Percentiles rank a stretch among this genome's conserved stretches.
These are phyloP conservation scores for Drepanosiphum platanoidis DNA, from an alignment of 2,888 invertebrate genomes.

Conservation along the genomic window DNA sequence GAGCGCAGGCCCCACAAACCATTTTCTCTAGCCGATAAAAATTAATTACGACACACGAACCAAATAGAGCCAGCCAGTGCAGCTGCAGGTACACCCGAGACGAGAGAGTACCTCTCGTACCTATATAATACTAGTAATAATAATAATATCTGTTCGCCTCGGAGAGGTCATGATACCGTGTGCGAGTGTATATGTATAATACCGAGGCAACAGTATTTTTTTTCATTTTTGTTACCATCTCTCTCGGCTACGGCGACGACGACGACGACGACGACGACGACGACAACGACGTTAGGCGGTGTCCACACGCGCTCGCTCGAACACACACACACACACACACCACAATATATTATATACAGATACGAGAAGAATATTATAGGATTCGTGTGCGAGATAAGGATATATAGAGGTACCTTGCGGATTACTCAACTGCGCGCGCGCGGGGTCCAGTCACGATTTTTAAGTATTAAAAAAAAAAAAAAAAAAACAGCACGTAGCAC, in stretches of 20 bases:
- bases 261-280: neutral
- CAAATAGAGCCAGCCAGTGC: neutral
- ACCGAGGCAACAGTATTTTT: neutral
- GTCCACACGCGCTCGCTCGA: neutral
- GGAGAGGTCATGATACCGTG: constrained; percentile 17
- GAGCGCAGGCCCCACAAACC: neutral
- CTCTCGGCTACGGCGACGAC: neutral
- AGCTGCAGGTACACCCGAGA: too few species aligned
- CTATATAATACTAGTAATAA: constrained; percentile 17
- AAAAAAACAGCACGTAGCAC: constrained; percentile 40
- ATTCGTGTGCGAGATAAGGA: constrained; percentile 43
- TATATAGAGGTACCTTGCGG: constrained; percentile 22
- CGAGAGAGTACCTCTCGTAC: constrained; percentile 19
- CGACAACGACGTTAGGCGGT: neutral
- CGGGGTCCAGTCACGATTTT: constrained; percentile 59
- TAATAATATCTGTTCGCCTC: constrained; percentile 20
- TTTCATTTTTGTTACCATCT: constrained; percentile 15
- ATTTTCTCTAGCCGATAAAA: neutral
- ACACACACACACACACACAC: too few species aligned
- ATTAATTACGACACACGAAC: neutral
- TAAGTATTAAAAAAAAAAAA: constrained; percentile 49
- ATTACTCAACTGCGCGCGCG: constrained; percentile 49
- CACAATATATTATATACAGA: neutral
- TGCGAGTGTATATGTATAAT: neutral
- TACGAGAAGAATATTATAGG: neutral